Base-by-base conservation (phyloP, 2,888 invertebrate species). In the Drosophila quasianomalipes region DNA sequence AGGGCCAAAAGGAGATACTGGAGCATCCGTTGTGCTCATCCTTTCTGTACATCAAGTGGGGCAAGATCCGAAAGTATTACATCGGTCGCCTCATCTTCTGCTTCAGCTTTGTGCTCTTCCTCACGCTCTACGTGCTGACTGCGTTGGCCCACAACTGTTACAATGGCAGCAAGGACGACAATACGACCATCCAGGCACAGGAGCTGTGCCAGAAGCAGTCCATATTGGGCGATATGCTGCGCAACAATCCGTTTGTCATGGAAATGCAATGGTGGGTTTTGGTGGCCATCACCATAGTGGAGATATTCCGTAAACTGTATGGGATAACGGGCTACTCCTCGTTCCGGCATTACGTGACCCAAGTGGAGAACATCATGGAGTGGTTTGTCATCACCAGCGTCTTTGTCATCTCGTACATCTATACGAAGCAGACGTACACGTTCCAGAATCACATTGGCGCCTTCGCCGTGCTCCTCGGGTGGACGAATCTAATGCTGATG, bases 401-500 rank as follows among this genome's bases (percentile, higher is more conserved):
- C 33, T 97, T 97, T 91, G 95, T 97, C 37, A 97, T 97, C 81
- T 97, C 97, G 0, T 97, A 96, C 90, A 96, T 97, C 66, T 97
- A 97, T 90, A 96, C 96, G 9, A 96, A 96, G 65, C 92, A 95
- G 79, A 96, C 96, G 1, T 97, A 97, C 91, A 95, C 96, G 16
- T 97, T 97, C 96, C 97, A 97, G 91, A 97, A 97, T 90, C 97
- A 97, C 91, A 96, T 97, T 30, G 97, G 97, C 0, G 97, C 97
- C 0, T 97, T 97, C 90, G 97, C 97, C 0, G 97, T 97, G 0
- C 94, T 97, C 6, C 96, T 97, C 51, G 97, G 97, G 7, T 97
- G 97, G 97, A 97, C 97, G 7, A 97, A 97, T 93, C 94, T 97
- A n/a, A 97, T 97, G 97, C 94, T 97, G 92, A 97, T 97, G 97